Evolutionary conservation across 92 coral and sea anemone species (phyloP), one percentile per base, ranked within the genome.

Genomic region (Galaxea fascicularis): DNA sequence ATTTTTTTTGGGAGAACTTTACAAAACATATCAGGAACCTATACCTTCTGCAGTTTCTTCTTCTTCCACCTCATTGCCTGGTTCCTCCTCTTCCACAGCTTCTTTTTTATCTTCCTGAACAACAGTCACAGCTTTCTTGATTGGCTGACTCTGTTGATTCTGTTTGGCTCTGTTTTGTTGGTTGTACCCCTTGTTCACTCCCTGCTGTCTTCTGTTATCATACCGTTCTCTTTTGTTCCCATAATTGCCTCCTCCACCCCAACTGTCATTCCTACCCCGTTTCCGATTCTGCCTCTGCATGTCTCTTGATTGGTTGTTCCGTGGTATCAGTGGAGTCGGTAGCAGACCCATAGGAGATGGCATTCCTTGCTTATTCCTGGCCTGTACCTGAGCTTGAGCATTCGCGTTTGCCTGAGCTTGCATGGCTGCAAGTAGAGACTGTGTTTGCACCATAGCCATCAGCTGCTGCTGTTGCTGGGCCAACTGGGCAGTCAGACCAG

Each of bases 381-480:
- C 30, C 29, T 87, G 88, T 25, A 80, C 85, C 44, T 91, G 92
- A 3, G 91, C 78, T 56, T 88, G 87, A 20, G 95, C 84, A 67
- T 79, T 79, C 15, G 84, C 93, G 27, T 81, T 82, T 4, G 95
- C 94, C 80, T 94, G 98, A 1, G 97, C 98, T 59, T 96, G 98
- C 73, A 95, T 93, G 10, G 99, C 99, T 53, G 99, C 99, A 29
- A 96, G 84, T 8, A 96, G 76, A 49, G 98, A 95, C 85, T 96
- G 99, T 0, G 99, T 96, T 76, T 96, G 99, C 25, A 96, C 93
- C 98, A 96, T 95, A 49, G 98, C 98, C 93, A 96, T 87, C 15
- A 96, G 66, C 85, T 96, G 99, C 58, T 96, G 99, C 77, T 94
- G 98, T 46, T 94, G 98, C 26, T 94, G 98, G 11, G 93, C 93